phyloP scores from a whole-genome alignment of 2,113 vertebrate genomes.

The Numenius arquata region DNA sequence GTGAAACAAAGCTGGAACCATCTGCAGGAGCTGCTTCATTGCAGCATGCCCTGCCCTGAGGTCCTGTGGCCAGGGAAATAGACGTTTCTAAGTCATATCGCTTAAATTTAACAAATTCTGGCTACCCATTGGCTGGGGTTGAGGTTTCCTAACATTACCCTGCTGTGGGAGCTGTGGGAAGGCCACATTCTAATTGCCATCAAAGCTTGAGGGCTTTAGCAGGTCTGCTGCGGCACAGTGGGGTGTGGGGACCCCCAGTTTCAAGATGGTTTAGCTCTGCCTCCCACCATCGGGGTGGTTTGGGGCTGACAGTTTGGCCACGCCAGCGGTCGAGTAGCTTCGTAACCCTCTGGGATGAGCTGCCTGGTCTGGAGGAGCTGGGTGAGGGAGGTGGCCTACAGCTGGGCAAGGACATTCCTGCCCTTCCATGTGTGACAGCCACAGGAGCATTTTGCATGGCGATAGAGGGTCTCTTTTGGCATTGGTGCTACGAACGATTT shows the following conservation, averaged over 20 bases:
- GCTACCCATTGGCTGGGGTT: not conserved
- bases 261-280: not conserved
- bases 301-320: not conserved
- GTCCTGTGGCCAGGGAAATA: not conserved
- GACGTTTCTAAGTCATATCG: not conserved
- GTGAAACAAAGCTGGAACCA: not conserved
- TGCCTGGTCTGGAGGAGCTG: not conserved
- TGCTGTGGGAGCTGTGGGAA: not conserved
- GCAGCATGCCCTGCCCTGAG: not conserved
- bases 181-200: not conserved
- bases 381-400: not conserved
- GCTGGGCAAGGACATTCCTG: not conserved
- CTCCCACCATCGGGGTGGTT: not conserved
- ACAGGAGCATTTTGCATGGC: accelerated
- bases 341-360: not conserved
- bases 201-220: not conserved
- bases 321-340: accelerated
- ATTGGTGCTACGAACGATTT: not conserved
- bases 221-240: not conserved
- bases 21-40: not conserved
- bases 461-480: not conserved
- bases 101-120: not conserved
- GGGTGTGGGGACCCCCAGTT: not conserved
- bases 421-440: not conserved
- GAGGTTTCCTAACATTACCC: not conserved